These are phyloP conservation scores for Diplodus sargus DNA, from an alignment of 2,797 vertebrate species.

Conservation along the genomic window DNA sequence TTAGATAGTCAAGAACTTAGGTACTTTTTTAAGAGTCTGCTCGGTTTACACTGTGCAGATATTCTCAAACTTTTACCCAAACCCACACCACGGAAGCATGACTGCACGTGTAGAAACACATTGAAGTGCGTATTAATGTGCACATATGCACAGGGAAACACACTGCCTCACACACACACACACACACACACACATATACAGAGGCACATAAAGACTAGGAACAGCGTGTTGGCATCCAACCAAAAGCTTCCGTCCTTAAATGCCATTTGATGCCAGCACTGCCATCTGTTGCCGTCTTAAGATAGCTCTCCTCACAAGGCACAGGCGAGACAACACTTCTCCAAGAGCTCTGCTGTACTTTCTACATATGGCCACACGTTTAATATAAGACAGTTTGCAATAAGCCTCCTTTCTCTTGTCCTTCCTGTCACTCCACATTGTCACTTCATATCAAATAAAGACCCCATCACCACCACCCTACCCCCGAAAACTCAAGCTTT, in stretches of 20 bases:
- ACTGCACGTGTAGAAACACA: conserved; percentile 9
- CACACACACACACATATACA: not conserved
- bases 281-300: conserved; percentile 78
- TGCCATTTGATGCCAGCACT: conserved; percentile 60
- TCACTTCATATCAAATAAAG: conserved; percentile 10
- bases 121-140: conserved; percentile 44
- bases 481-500: not conserved
- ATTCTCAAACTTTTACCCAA: conserved; percentile 43
- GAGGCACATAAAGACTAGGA: conserved; percentile 34
- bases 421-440: conserved; percentile 15
- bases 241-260: conserved; percentile 64
- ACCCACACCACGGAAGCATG: conserved; percentile 23
- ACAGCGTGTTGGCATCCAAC: conserved; percentile 50
- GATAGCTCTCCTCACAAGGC: conserved; percentile 65
- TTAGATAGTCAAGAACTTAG: conserved; percentile 17
- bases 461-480: no score
- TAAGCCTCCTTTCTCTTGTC: not conserved
- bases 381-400: conserved; percentile 25
- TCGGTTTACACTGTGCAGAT: not conserved
- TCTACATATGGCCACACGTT: conserved; percentile 55
- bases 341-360: conserved; percentile 36
- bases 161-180: conserved; percentile 10
- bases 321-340: conserved; percentile 46
- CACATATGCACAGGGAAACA: conserved; percentile 6
- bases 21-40: not conserved